Base-by-base conservation (phyloP, 2,113 vertebrate species). In the Rhynchopsitta pachyrhyncha region DNA sequence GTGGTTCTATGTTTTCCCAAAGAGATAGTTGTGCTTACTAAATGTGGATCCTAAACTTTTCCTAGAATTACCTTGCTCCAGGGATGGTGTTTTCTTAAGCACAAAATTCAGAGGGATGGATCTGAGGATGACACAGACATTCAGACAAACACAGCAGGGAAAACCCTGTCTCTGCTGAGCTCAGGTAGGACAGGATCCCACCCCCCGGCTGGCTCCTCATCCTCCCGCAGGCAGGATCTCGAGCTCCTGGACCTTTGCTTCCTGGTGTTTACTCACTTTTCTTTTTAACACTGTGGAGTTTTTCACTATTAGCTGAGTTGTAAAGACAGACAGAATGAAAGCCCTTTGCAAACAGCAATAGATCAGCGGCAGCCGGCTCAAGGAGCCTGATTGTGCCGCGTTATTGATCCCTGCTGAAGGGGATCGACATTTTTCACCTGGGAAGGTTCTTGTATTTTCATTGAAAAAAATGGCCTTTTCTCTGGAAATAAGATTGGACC, bases 371-470 rank as follows among this genome's bases (percentile, higher is more conserved):
- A 53, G 88, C 29, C 1, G 3, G 64, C 64, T 17, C 11, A 71
- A 92, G 75, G 22, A 59, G 9, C 17, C 60, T n/a, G 86, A 90
- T 88, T 67, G 71, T 52, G 68, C 78, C 3, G 5, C 10, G 11
- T 88, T 96, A 94, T 94, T 93, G 95, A 96, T 96, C 90, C 67
- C 94, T 86, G 60, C 4, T 53, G 52, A 67, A 93, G 76, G 71
- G 46, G 63, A 79, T 62, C 73, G 93, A 81, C 71, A 81, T 74
- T 92, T 90, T 92, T 95, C 60, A 88, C 85, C 47, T 88, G 80
- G 82, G n/a, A 92, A 88, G 24, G 55, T 75, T 84, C 80, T 82
- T 88, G 74, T 55, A 27, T 46, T 92, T 93, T 81, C 57, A 55
- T 83, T 94, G 78, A 35, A 11, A 90, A 90, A 88, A 68, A 66